These are phyloP conservation scores for Cephus pygmeus DNA, from an alignment of 2,888 invertebrate species.

Conservation along the genomic window DNA sequence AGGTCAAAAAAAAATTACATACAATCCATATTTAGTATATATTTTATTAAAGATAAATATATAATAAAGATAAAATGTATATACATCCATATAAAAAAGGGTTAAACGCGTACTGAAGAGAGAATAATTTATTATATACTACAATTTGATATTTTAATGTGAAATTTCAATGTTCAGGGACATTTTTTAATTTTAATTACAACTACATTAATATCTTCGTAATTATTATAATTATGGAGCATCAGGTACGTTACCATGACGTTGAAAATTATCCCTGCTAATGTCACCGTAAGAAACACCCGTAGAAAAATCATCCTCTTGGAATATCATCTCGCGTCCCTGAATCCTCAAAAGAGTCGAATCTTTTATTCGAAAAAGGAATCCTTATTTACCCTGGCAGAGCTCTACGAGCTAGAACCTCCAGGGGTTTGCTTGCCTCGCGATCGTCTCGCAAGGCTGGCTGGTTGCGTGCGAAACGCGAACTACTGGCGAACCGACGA, in stretches of 20 bases:
- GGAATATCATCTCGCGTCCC: not conserved
- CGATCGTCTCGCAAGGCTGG: not conserved
- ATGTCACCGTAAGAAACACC: not conserved
- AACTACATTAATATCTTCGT: not conserved
- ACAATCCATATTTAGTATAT: too few relatives aligned
- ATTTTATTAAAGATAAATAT: too few relatives aligned
- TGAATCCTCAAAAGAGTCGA: not conserved
- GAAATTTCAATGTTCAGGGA: not conserved
- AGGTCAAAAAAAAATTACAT: too few relatives aligned
- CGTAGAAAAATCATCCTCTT: not conserved
- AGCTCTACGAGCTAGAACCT: not conserved
- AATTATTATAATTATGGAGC: not conserved
- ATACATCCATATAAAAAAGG: too few relatives aligned
- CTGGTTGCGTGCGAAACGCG: slow-evolving; percentile 40
- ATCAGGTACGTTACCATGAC: not conserved
- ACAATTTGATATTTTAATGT: too few relatives aligned
- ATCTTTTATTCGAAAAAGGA: not conserved
- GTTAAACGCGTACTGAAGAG: too few relatives aligned
- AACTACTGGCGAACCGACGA: slow-evolving; percentile 23
- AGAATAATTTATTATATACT: too few relatives aligned
- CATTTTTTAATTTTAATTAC: not conserved
- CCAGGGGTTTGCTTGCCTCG: not conserved
- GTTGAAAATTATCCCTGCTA: not conserved
- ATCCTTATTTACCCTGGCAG: not conserved
- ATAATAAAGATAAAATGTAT: too few relatives aligned